Evolutionary conservation across 2,113 vertebrate genomes (phyloP).

Genomic region (Nesogale talazaci): DNA sequence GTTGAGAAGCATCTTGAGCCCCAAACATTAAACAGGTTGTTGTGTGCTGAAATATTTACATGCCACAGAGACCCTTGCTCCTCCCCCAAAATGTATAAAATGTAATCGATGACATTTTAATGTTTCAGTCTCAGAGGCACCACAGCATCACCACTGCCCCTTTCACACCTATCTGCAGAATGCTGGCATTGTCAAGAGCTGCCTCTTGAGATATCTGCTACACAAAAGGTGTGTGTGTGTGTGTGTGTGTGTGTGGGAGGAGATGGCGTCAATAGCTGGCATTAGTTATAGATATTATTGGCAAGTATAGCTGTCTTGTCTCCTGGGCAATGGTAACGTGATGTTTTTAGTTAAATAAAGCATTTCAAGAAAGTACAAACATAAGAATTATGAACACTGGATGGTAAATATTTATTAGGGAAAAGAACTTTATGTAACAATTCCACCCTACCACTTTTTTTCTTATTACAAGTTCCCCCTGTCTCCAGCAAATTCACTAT

Average conservation of each 20-base stretch:
- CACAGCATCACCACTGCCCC: slow-evolving; percentile 59
- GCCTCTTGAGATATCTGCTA: slow-evolving; percentile 83
- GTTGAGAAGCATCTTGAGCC: neutral
- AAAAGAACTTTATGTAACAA: slow-evolving; percentile 83
- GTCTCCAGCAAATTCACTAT: slow-evolving; percentile 56
- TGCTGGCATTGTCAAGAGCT: slow-evolving; percentile 81
- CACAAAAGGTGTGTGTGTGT: too few species aligned
- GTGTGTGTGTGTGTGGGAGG: too few species aligned
- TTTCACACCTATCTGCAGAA: slow-evolving; percentile 78
- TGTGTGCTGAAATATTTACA: slow-evolving; percentile 61
- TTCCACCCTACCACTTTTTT: slow-evolving; percentile 79
- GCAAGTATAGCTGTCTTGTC: slow-evolving; percentile 86
- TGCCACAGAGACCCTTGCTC: slow-evolving; percentile 26
- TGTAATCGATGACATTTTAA: slow-evolving; percentile 45
- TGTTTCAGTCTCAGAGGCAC: slow-evolving; percentile 62
- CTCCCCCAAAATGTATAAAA: neutral
- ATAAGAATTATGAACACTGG: slow-evolving; percentile 84
- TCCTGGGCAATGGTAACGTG: slow-evolving; percentile 88
- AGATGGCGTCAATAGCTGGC: slow-evolving; percentile 79
- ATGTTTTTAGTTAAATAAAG: slow-evolving; percentile 88
- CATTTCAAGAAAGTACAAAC: slow-evolving; percentile 85
- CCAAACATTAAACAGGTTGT: neutral
- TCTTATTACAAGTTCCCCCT: slow-evolving; percentile 79
- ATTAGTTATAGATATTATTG: slow-evolving; percentile 86
- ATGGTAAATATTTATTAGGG: slow-evolving; percentile 87